Evolutionary conservation across 2,797 vertebrate species (phyloP).

Genomic region (Anas bahamensis): DNA sequence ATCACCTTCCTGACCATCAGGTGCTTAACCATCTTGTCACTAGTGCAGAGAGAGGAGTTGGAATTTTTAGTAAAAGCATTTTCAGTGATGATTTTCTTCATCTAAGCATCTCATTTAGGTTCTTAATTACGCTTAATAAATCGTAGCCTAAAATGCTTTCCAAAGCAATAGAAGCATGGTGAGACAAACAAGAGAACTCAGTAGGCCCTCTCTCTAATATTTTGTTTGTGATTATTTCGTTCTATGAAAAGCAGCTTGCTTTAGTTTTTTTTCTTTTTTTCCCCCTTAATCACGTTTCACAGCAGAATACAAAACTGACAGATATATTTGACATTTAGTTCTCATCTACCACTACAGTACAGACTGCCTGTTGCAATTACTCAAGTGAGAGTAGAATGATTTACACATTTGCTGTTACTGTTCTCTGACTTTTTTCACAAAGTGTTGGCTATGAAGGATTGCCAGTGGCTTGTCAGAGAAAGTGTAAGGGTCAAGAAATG

Average conservation of each 20-base stretch:
- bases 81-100: neutral
- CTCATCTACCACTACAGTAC: neutral
- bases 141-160: neutral
- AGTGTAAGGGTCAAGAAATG: neutral
- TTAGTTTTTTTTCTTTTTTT: neutral
- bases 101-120: neutral
- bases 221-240: neutral
- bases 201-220: neutral
- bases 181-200: neutral
- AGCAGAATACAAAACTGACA: neutral
- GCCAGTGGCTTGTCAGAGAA: neutral
- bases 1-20: neutral
- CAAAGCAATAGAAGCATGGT: neutral
- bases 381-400: rapidly evolving
- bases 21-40: neutral
- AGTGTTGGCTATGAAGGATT: neutral
- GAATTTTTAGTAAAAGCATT: neutral
- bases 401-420: neutral
- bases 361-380: neutral
- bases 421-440: neutral
- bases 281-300: neutral
- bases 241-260: neutral
- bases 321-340: neutral
- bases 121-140: neutral
- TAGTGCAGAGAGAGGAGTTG: neutral